Evolutionary conservation across 2,888 invertebrate genomes (phyloP).

Genomic region (Oxycera nigricornis): DNA sequence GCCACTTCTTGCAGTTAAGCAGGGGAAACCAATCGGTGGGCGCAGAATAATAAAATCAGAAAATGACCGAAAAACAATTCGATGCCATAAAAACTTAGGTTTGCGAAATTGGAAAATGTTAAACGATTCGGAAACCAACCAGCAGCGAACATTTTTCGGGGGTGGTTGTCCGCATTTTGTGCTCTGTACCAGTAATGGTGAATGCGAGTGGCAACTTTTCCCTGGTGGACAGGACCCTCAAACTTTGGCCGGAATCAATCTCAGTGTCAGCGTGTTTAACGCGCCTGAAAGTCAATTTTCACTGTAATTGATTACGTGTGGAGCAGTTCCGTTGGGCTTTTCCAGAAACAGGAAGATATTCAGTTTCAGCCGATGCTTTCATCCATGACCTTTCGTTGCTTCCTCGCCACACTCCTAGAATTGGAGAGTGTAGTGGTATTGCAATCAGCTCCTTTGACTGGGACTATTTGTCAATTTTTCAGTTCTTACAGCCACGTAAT

Average conservation of each 20-base stretch:
- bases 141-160: neutral
- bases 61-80: slow-evolving; percentile 38
- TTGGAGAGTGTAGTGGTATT: neutral
- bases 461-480: slow-evolving; percentile 13
- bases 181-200: neutral
- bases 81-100: slow-evolving; percentile 24
- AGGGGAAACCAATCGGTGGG: neutral
- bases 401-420: neutral
- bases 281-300: slow-evolving; percentile 46
- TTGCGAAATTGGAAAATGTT: slow-evolving; percentile 36
- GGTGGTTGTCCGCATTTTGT: neutral
- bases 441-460: neutral
- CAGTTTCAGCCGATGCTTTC: neutral
- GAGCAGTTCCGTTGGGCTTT: slow-evolving; percentile 45
- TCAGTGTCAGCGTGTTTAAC: slow-evolving; percentile 32
- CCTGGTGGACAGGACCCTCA: neutral
- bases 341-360: neutral
- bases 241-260: slow-evolving; percentile 44
- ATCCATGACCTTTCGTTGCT: slow-evolving; percentile 11
- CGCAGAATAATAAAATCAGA: slow-evolving; percentile 37
- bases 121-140: slow-evolving; percentile 34
- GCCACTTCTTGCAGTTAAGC: neutral
- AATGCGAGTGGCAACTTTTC: neutral
- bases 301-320: slow-evolving; percentile 48
- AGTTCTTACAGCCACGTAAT: neutral